Percentiles rank a stretch among this genome's conserved stretches.
Evolutionary conservation across 2,888 invertebrate genomes (phyloP).

Genomic region (Lutraria lutraria): DNA sequence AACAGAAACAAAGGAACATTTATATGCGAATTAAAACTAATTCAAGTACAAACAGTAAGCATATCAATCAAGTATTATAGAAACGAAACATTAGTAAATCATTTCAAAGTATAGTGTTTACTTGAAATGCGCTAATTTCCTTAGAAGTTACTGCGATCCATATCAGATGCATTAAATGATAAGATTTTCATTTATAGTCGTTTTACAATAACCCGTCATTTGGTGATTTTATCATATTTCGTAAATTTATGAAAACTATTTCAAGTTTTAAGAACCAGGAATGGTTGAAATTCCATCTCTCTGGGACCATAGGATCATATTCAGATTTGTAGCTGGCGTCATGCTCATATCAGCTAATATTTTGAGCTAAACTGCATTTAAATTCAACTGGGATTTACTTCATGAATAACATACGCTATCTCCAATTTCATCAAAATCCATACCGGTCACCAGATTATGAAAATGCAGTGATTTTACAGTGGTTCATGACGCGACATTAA

Average conservation of each 20-base stretch:
- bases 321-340: background rate
- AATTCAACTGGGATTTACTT: constrained; percentile 19
- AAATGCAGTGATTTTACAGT: constrained; percentile 15
- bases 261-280: no score
- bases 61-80: no score
- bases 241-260: no score
- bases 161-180: no score
- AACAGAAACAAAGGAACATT: no score
- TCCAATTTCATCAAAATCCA: constrained; percentile 19
- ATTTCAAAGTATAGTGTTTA: no score
- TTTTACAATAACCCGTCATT: background rate
- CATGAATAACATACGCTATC: constrained; percentile 19
- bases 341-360: constrained; percentile 7
- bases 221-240: no score
- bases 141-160: no score
- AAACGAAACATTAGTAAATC: no score
- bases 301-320: background rate
- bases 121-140: no score
- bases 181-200: background rate
- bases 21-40: no score
- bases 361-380: constrained; percentile 12
- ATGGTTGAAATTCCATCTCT: background rate
- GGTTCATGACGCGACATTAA: constrained; percentile 15
- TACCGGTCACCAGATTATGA: constrained; percentile 2
- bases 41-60: no score